Conservation (phyloP, 2,888 invertebrate genomes). For the Rosalia funebris region DNA sequence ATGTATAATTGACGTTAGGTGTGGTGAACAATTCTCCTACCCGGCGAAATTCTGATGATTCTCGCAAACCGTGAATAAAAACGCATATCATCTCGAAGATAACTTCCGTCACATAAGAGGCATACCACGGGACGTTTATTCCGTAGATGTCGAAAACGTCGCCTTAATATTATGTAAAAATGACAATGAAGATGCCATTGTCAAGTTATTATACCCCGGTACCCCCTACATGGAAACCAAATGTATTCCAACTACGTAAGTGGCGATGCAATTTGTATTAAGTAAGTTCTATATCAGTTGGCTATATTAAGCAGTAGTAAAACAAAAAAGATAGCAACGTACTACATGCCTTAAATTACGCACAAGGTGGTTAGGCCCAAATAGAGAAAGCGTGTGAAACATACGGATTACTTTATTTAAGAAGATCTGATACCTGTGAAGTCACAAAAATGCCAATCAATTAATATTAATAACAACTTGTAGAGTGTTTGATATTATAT, state of each 20-base stretch:
- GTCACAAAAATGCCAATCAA: background rate
- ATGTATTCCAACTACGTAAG: conserved; percentile 46
- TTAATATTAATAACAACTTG: no score
- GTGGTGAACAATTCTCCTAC: conserved; percentile 41
- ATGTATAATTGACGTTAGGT: conserved; percentile 36
- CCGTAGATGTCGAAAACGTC: conserved; percentile 46
- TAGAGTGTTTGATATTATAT: no score
- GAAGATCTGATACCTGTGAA: conserved; percentile 12
- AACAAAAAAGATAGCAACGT: conserved; percentile 44
- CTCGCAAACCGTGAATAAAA: conserved; percentile 42
- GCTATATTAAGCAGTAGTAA: conserved; percentile 46
- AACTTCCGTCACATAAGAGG: conserved; percentile 48
- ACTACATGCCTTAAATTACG: conserved; percentile 49
- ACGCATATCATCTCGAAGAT: conserved; percentile 41
- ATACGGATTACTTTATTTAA: conserved; percentile 51
- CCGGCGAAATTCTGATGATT: conserved; percentile 44
- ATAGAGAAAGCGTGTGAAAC: conserved; percentile 49
- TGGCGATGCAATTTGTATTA: conserved; percentile 52
- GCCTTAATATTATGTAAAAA: conserved; percentile 53
- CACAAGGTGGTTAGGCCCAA: conserved; percentile 48
- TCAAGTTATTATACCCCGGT: conserved; percentile 48
- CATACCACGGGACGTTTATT: conserved; percentile 44
- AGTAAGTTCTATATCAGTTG: conserved; percentile 46
- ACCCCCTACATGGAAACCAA: conserved; percentile 46
- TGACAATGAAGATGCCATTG: conserved; percentile 53